Base-by-base conservation (phyloP, 2,113 vertebrate species). In the Pelvicachromis taeniatus region DNA sequence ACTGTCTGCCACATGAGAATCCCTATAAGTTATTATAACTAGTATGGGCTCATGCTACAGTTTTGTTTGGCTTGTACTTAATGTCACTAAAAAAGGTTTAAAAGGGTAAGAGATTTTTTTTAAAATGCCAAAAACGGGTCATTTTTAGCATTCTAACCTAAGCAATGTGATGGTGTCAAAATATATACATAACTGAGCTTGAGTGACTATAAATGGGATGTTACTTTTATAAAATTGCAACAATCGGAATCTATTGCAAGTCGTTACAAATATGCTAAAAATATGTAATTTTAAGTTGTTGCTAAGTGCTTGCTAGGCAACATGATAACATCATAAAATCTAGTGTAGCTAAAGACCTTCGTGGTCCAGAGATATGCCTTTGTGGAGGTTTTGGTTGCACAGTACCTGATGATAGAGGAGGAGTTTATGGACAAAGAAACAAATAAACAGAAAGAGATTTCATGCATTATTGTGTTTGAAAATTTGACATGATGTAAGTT, bases 21-120 rank as follows among this genome's bases (percentile, higher is more conserved):
- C 26, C 26, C 10, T 50, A 52, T 6, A 75, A n/a, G 48, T 31
- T 12, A 23, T 75, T 75, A 29, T 50, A 73, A 31, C 6, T 73
- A 31, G 23, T 31, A 31, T 42, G 48, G 26, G 42, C 23, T 48
- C 42, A 19, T 73, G 42, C 68, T 73, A 7, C 2, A 16, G 23
- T 73, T 48, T 48, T 73, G 65, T 73, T 73, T 73, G 42, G 23
- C 14, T 11, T 48, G 14, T 12, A 29, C 21, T 73, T 48, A 0
- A 48, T 48, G 14, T 29, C 68, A 70, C 12, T 50, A 48, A 68
- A 31, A 52, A 17, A 52, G 2, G 0, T 0, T 2, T 23, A 38
- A 42, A 68, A 45, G 65, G 40, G 40, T 26, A 17, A 8, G 16
- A 70, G 65, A 16, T 70, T 23, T 70, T 35, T 35, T 38, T 65